A percentile compares a stretch with the other conserved stretches of the same genome.
Conservation (phyloP, 2,797 vertebrate genomes). For the Buphagus erythrorhynchus region DNA sequence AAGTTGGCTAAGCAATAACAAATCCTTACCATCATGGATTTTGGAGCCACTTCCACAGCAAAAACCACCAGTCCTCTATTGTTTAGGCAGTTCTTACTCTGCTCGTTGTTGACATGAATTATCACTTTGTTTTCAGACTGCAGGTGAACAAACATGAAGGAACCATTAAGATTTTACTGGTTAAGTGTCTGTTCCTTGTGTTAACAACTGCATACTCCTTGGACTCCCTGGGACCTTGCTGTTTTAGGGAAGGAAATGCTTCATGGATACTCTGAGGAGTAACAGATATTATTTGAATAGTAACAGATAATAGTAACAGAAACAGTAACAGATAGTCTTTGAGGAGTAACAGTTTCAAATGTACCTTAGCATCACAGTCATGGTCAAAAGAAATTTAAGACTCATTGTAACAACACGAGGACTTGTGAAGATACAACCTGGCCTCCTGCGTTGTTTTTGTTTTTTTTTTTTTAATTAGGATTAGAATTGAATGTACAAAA, state of each 20-base stretch:
- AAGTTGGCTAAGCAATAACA: neutral
- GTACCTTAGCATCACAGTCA: neutral
- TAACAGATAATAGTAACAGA: too few species aligned
- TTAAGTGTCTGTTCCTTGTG: neutral
- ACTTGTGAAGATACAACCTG: accelerated
- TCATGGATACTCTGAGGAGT: neutral
- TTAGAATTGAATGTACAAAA: too few species aligned
- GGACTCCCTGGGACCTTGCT: neutral
- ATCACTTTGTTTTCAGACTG: conserved; percentile 90
- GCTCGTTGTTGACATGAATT: conserved; percentile 89
- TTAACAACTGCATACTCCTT: neutral
- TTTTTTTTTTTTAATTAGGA: too few species aligned
- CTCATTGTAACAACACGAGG: neutral
- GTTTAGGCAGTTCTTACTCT: conserved; percentile 89
- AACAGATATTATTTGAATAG: neutral
- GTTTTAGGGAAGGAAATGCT: neutral
- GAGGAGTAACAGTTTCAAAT: neutral
- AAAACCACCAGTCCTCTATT: conserved; percentile 87
- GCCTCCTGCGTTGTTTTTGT: too few species aligned
- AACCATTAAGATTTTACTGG: neutral
- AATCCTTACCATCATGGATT: conserved; percentile 84
- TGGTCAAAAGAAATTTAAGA: neutral
- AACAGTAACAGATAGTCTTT: neutral
- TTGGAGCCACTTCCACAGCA: conserved; percentile 91
- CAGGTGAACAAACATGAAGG: conserved; percentile 28